Percentiles rank a stretch among this genome's conserved stretches.
phyloP scores from a whole-genome alignment of 2,113 vertebrate genomes.

The Bagarius yarrelli region DNA sequence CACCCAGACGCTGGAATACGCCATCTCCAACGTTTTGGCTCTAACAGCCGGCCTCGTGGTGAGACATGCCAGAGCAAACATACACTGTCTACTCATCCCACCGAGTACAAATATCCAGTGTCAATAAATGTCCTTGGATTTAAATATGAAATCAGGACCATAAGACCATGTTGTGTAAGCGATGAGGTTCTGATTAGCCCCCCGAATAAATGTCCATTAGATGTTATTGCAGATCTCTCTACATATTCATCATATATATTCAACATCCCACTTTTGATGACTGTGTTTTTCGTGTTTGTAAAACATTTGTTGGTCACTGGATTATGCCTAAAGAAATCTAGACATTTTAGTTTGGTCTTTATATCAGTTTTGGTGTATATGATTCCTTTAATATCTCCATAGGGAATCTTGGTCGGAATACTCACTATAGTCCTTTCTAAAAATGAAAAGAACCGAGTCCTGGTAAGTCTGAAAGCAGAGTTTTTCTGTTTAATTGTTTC shows the following conservation, averaged over 20 bases:
- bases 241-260: background rate
- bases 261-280: background rate
- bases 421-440: constrained; percentile 78
- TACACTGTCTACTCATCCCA: background rate
- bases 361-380: background rate
- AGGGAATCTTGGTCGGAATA: constrained; percentile 75
- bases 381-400: constrained; percentile 31
- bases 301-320: background rate
- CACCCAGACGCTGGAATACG: constrained; percentile 73
- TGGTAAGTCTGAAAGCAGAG: constrained; percentile 69
- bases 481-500: background rate
- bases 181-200: background rate
- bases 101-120: background rate
- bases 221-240: background rate
- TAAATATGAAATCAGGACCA: background rate
- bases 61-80: constrained; percentile 44
- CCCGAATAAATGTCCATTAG: background rate
- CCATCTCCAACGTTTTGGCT: constrained; percentile 74
- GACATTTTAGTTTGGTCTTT: background rate
- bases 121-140: background rate
- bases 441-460: constrained; percentile 63
- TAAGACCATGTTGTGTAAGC: background rate
- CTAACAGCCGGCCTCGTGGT: constrained; percentile 79
- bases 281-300: background rate
- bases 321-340: background rate